These are phyloP conservation scores for Mola mola DNA, from an alignment of 2,113 vertebrate genomes.

Conservation along the genomic window DNA sequence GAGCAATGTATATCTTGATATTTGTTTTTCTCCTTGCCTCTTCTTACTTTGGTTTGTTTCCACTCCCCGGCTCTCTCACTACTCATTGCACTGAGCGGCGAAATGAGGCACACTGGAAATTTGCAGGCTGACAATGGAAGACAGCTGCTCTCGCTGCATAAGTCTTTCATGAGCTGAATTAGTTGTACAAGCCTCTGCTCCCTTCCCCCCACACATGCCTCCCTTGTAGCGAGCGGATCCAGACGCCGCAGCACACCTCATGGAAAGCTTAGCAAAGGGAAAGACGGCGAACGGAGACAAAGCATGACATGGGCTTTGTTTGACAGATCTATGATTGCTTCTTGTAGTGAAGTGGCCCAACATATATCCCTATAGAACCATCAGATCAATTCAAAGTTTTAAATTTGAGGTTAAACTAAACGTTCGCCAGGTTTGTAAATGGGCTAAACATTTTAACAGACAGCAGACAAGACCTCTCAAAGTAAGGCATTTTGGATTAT, in stretches of 20 bases:
- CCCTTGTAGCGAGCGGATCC: conserved; percentile 62
- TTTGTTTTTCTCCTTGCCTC: conserved; percentile 33
- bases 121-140: conserved; percentile 83
- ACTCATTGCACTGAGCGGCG: conserved; percentile 76
- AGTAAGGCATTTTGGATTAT: no score
- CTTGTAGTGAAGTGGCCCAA: no score
- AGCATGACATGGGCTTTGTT: conserved; percentile 74
- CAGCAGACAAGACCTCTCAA: no score
- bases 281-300: conserved; percentile 48
- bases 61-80: conserved; percentile 57
- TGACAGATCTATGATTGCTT: conserved; percentile 70
- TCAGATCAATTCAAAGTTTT: no score
- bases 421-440: neutral
- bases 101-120: conserved; percentile 84
- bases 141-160: conserved; percentile 82
- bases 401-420: conserved; percentile 15
- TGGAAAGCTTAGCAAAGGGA: conserved; percentile 65
- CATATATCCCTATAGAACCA: no score
- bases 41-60: conserved; percentile 56
- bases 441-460: conserved; percentile 8
- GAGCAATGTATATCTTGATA: conserved; percentile 55
- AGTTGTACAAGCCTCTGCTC: conserved; percentile 74
- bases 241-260: conserved; percentile 70
- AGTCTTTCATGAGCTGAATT: conserved; percentile 85
- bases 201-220: conserved; percentile 66